Base-by-base conservation (phyloP, 2,113 vertebrate genomes). In the Xiphorhynchus elegans region DNA sequence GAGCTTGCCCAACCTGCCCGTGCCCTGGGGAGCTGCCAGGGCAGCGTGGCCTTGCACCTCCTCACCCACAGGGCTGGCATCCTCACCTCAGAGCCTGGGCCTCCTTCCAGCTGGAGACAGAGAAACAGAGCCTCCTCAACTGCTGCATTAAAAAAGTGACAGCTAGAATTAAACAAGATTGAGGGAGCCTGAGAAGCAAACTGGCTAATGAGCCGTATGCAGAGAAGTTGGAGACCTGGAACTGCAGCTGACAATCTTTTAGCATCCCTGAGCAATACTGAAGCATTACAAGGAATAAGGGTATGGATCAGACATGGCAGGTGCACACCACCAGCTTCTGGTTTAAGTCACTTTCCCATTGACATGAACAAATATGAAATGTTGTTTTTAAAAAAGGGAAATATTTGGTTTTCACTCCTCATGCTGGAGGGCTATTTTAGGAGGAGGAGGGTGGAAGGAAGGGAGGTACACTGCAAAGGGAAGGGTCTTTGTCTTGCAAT, bases 381-480 rank as follows among this genome's bases (percentile, higher is more conserved):
- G 6, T 77, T 83, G 12, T 80, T 90, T 92, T 92, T 40, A 11
- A 42, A 68, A 72, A 31, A n/a, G 31, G 63, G 76, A 84, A 83
- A 72, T 55, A 62, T 17, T 81, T 88, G 79, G 68, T 9, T 91
- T 92, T 86, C 33, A 42, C 44, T 88, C 53, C 53, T 81, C 10
- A 59, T 7, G 28, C 76, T 44, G 35, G 68, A 93, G 60, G 53
- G 60, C 69, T 94, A 90, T 96, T 96, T 96, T 86, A 84, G 78
- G 88, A 92, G 88, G 42, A 90, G 79, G 40, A 92, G 29, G 90
- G 92, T 94, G 96, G 92, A 96, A 96, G 96, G 96, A 96, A 97
- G 96, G 95, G 96, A 96, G 95, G 96, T 75, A 79, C 90, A 31
- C 2, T 9, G 56, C 44, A 46, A 80, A 90, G 90, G 91, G 93